Conservation (phyloP, 2,888 invertebrate genomes). For the Zaprionus bogoriensis region DNA sequence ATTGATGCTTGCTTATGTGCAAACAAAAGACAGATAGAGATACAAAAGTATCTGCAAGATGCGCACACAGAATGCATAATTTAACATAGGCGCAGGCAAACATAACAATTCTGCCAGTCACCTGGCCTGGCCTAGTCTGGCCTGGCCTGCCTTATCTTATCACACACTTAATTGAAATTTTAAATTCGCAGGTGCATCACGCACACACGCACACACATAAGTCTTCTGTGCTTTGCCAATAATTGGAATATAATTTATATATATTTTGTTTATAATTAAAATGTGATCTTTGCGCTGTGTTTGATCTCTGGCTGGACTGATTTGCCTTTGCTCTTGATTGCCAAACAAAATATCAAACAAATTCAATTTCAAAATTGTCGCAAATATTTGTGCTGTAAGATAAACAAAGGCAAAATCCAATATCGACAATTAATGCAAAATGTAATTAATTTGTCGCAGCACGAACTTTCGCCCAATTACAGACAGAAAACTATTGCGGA, state of each 20-base stretch:
- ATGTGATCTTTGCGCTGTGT: background rate
- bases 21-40: background rate
- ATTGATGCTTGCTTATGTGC: constrained; percentile 48
- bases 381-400: constrained; percentile 5
- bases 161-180: constrained; percentile 1
- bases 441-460: constrained; percentile 67
- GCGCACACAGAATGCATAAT: constrained; percentile 23
- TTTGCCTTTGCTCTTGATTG: constrained; percentile 8
- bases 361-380: constrained; percentile 54
- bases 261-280: background rate
- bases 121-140: too few relatives aligned
- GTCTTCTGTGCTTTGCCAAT: background rate
- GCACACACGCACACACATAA: background rate
- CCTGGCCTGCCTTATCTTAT: too few relatives aligned
- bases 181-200: background rate
- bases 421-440: constrained; percentile 69
- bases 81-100: constrained; percentile 17
- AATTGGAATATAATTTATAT: background rate
- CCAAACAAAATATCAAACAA: constrained; percentile 33
- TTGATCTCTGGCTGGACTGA: background rate
- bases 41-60: constrained; percentile 39
- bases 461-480: too few relatives aligned
- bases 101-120: too few relatives aligned
- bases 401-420: constrained; percentile 15
- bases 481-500: too few relatives aligned